Conservation (phyloP, 2,113 vertebrate species). For the Sula dactylatra region DNA sequence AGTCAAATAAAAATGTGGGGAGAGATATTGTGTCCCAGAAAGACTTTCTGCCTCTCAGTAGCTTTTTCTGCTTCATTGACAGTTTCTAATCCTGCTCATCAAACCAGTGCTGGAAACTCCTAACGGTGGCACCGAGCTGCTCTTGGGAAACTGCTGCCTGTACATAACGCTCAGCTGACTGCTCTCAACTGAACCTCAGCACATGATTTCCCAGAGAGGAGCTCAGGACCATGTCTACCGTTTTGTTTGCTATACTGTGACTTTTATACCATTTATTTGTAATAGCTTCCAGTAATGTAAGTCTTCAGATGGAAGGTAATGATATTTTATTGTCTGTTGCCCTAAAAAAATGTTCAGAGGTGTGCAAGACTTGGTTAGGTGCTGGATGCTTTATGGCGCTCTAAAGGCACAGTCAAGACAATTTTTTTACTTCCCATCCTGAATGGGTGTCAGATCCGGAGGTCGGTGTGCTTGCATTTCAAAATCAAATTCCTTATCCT, state of each 20-base stretch:
- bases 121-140: not conserved
- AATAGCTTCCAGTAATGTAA: not conserved
- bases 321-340: not conserved
- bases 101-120: fast-evolving
- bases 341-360: not conserved
- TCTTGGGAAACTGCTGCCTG: not conserved
- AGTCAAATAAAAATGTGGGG: not conserved
- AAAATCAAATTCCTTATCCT: not conserved
- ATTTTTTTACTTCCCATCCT: not conserved
- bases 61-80: not conserved
- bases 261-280: not conserved
- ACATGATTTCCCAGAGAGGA: not conserved
- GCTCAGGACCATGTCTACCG: not conserved
- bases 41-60: not conserved
- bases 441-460: not conserved
- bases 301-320: not conserved
- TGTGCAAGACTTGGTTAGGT: not conserved
- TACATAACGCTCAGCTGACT: not conserved
- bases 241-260: not conserved
- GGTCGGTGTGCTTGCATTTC: not conserved
- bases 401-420: not conserved
- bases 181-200: not conserved
- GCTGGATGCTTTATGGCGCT: not conserved
- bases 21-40: not conserved
- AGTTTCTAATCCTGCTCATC: not conserved